A percentile compares a stretch with the other conserved stretches of the same genome.
Evolutionary conservation across 2,113 vertebrate genomes (phyloP).

Genomic region (Lamprologus sp.): DNA sequence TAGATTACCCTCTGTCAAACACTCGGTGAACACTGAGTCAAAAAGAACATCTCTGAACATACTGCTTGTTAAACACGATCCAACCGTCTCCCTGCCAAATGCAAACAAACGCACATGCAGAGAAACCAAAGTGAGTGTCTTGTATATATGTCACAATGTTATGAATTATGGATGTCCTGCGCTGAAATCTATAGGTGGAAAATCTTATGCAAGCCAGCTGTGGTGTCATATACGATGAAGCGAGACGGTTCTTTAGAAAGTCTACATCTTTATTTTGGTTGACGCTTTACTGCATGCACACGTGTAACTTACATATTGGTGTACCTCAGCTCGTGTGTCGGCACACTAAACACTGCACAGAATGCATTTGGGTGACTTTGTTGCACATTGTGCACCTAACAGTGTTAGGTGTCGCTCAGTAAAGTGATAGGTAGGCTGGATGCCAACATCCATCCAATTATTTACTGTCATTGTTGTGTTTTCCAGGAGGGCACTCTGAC

Average conservation of each 20-base stretch:
- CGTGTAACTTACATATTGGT: background rate
- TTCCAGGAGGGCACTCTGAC: constrained; percentile 22
- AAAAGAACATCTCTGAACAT: background rate
- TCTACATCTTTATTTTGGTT: background rate
- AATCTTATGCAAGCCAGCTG: background rate
- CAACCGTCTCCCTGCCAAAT: background rate
- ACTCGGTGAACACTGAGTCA: background rate
- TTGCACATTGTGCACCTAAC: background rate
- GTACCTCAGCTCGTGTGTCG: background rate
- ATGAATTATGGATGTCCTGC: constrained; percentile 63
- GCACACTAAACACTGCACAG: background rate
- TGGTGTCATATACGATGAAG: background rate
- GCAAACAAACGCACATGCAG: background rate
- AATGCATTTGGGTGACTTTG: background rate
- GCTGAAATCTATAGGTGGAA: constrained; percentile 41
- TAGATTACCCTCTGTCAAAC: constrained; percentile 7
- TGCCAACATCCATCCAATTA: constrained; percentile 42
- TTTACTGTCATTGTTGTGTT: constrained; percentile 48
- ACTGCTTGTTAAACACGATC: background rate
- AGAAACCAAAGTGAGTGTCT: constrained; percentile 12
- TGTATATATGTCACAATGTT: constrained; percentile 30
- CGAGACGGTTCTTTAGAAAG: background rate
- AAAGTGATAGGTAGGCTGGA: constrained; percentile 29
- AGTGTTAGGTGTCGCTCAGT: background rate
- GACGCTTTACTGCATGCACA: background rate